A percentile compares a stretch with the other conserved stretches of the same genome.
Conservation (phyloP, 2,888 invertebrate species). For the Protophormia terraenovae region DNA sequence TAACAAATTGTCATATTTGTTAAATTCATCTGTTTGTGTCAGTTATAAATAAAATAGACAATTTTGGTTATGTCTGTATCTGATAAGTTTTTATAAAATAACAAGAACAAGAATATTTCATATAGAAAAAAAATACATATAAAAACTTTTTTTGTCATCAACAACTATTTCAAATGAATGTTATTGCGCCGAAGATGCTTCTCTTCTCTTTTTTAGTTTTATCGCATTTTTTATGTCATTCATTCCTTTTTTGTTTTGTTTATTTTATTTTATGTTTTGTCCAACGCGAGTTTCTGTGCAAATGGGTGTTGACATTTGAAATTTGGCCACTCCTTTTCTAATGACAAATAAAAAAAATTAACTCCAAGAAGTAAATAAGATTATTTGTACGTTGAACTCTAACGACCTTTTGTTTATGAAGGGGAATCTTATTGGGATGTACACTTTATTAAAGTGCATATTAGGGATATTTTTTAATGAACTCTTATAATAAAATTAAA, state of each 20-base stretch:
- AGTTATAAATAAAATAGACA: neutral
- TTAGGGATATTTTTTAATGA: too few relatives aligned
- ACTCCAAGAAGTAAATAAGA: slow-evolving; percentile 5
- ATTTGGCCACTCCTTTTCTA: slow-evolving; percentile 64
- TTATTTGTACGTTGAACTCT: neutral
- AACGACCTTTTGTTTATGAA: neutral
- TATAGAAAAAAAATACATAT: slow-evolving; percentile 3
- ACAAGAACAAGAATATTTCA: too few relatives aligned
- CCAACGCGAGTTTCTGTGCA: slow-evolving; percentile 48
- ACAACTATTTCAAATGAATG: slow-evolving; percentile 44
- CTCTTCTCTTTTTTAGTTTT: slow-evolving; percentile 40
- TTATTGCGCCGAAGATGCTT: slow-evolving; percentile 57
- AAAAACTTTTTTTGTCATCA: slow-evolving; percentile 14
- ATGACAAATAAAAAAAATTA: slow-evolving; percentile 38
- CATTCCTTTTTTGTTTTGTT: slow-evolving; percentile 6
- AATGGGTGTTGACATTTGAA: slow-evolving; percentile 67
- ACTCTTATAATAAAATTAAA: too few relatives aligned
- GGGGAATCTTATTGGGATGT: neutral
- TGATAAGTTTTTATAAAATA: slow-evolving; percentile 9
- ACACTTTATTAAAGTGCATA: neutral
- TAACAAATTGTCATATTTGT: slow-evolving; percentile 62
- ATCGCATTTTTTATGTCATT: neutral
- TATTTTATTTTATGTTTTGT: slow-evolving; percentile 10
- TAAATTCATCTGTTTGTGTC: slow-evolving; percentile 48
- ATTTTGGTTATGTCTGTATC: slow-evolving; percentile 20